A percentile compares a stretch with the other conserved stretches of the same genome.
phyloP scores from a whole-genome alignment of 2,888 invertebrate genomes.

The Selenia dentaria region DNA sequence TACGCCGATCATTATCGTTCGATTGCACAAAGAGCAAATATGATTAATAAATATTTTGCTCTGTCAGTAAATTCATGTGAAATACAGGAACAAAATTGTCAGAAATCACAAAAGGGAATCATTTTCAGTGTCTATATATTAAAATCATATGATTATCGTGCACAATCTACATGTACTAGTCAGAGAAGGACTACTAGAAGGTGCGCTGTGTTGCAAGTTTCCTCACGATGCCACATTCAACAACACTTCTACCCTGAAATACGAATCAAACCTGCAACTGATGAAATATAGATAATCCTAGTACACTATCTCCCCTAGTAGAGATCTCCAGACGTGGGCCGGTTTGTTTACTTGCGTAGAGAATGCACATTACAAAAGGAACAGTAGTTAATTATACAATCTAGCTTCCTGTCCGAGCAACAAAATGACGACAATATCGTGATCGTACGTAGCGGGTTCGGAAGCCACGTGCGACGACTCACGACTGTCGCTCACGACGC shows the following conservation, averaged over 20 bases:
- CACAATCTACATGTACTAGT: too few species aligned
- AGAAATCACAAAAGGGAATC: not conserved
- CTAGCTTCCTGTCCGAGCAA: not conserved
- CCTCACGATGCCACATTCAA: too few species aligned
- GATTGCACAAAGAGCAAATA: conserved; percentile 9
- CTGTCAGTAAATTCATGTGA: not conserved
- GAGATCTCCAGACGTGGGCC: too few species aligned
- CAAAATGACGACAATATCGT: conserved; percentile 12
- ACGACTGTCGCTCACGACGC: conserved; percentile 45
- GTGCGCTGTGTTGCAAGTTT: too few species aligned
- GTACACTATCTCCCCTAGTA: too few species aligned
- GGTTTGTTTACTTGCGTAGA: not conserved
- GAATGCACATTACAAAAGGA: conserved; percentile 1
- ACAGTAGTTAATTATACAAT: conserved; percentile 8
- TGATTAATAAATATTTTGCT: not conserved
- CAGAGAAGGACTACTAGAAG: too few species aligned
- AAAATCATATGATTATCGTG: too few species aligned
- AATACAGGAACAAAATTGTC: not conserved
- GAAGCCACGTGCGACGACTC: conserved; percentile 43
- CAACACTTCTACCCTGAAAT: too few species aligned
- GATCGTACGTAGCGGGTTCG: conserved; percentile 24
- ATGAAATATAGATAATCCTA: too few species aligned
- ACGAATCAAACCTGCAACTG: too few species aligned
- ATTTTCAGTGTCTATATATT: too few species aligned
- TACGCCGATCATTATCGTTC: conserved; percentile 8